Evolutionary conservation across 2,888 invertebrate species (phyloP).

Genomic region (Drosophila stalkeri): DNA sequence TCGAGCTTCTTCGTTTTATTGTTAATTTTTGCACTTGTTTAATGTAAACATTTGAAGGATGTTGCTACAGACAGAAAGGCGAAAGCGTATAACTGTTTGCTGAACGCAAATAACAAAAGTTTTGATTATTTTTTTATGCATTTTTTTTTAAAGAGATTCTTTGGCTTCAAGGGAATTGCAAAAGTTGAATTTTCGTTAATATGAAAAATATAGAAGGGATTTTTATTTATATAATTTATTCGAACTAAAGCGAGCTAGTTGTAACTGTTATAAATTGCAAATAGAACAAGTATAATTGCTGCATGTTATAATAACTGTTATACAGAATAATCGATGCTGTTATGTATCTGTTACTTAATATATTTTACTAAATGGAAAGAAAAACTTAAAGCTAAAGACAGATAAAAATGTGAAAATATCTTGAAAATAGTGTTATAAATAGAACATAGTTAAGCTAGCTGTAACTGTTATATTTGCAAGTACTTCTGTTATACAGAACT

Average conservation of each 20-base stretch:
- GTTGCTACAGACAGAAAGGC: conserved; percentile 28
- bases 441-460: no score
- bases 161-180: neutral
- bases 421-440: no score
- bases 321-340: no score
- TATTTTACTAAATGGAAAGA: no score
- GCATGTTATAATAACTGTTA: no score
- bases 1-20: conserved; percentile 9
- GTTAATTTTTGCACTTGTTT: conserved; percentile 18
- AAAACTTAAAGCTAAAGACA: no score
- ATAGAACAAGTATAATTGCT: no score
- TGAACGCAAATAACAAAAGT: neutral
- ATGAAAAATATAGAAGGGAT: no score
- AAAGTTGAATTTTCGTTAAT: neutral
- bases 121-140: neutral
- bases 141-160: neutral
- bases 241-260: neutral
- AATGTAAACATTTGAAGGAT: conserved; percentile 36
- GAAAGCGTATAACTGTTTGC: conserved; percentile 34
- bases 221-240: neutral
- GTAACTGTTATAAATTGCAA: no score
- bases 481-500: no score
- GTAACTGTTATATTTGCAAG: neutral
- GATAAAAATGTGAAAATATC: no score
- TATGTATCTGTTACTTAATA: no score